Base-by-base conservation (phyloP, 2,113 vertebrate genomes). In the Erythrolamprus reginae region DNA sequence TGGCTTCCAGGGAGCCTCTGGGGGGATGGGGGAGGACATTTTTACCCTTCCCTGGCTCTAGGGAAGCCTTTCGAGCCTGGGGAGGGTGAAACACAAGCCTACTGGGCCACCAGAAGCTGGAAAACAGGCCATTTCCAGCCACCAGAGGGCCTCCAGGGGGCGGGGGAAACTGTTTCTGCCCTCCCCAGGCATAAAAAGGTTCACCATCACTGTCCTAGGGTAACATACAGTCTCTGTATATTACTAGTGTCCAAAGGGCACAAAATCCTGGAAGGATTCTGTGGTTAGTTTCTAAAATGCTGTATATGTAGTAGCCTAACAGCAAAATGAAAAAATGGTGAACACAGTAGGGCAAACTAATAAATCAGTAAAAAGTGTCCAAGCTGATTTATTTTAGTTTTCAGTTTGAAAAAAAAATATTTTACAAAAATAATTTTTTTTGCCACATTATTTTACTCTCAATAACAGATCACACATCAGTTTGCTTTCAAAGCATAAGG, bases 401-500 rank as follows among this genome's bases (percentile, higher is more conserved):
- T 70, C 28, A 19, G 5, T 38, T 19, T 70, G n/a, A 7, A 77
- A 77, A 7, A 77, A 77, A 77, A 77, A 77, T 42, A 42, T 77
- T 19, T 77, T 77, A 38, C 8, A 42, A 42, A 77, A 42, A 38
- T 33, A 42, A 13, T 26, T 65, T 77, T 77, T 77, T 77, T 38
- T 77, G 70, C 33, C 7, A 21, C 3, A 42, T 17, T 42, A 10
- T 77, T 77, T 77, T 21, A 77, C 19, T 77, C 33, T 38, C 7
- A 9, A 9, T 38, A 77, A 9, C 2, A 77, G 65, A 77, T 15
- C 65, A 38, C 6, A 77, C 17, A 77, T 42, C 33, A 42, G 33
- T 77, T 77, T 86, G 33, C 90, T 93, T 88, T 89, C 65, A 92
- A 86, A 87, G 90, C 51, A 47, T 4, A 91, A 94, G 83, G 87